A percentile compares a stretch with the other conserved stretches of the same genome.
Conservation (phyloP, 2,888 invertebrate species). For the Teleogryllus oceanicus region DNA sequence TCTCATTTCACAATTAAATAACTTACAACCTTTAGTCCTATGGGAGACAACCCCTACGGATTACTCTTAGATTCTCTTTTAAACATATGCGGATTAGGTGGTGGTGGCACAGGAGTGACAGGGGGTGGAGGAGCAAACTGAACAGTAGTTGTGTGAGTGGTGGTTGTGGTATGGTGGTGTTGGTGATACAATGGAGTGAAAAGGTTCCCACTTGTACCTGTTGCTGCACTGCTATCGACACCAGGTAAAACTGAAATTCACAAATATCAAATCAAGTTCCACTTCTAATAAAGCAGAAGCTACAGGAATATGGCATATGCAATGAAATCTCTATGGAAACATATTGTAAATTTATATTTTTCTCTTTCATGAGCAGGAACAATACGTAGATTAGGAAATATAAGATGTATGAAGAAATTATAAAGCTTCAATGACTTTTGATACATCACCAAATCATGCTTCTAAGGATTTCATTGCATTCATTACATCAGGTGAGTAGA, state of each 20-base stretch:
- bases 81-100: constrained; percentile 28
- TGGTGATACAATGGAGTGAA: constrained; percentile 36
- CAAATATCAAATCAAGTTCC: background rate
- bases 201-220: background rate
- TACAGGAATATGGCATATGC: too few relatives aligned
- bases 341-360: too few relatives aligned
- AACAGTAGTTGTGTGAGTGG: constrained; percentile 46
- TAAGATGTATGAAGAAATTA: too few relatives aligned
- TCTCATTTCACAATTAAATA: constrained; percentile 4
- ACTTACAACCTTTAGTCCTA: background rate
- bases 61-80: constrained; percentile 35
- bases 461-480: too few relatives aligned
- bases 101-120: constrained; percentile 35
- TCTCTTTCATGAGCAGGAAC: too few relatives aligned
- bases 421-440: too few relatives aligned
- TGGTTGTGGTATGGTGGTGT: constrained; percentile 43
- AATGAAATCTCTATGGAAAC: too few relatives aligned
- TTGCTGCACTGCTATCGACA: constrained; percentile 6
- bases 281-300: too few relatives aligned
- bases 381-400: too few relatives aligned
- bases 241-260: constrained; percentile 18
- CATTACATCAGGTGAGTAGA: too few relatives aligned
- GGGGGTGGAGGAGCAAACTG: constrained; percentile 40
- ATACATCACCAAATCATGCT: too few relatives aligned
- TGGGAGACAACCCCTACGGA: background rate